Evolutionary conservation across 1,140 invertebrate genomes (phyloP).

Genomic region (Oedothorax gibbosus): DNA sequence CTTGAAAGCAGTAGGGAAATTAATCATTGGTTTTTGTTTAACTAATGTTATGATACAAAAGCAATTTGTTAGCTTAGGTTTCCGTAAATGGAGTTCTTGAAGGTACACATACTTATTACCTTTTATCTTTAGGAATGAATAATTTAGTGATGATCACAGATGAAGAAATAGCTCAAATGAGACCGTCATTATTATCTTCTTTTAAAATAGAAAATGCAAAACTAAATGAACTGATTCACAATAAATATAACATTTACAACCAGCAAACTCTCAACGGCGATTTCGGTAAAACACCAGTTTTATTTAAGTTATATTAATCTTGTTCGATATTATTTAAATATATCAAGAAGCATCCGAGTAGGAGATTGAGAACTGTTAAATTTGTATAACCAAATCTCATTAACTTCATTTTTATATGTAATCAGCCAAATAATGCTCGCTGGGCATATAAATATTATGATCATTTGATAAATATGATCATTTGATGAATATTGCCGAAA

Average conservation of each 20-base stretch:
- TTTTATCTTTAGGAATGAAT: not conserved
- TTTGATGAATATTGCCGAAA: constrained; percentile 32
- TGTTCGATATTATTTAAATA: no score
- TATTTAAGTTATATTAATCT: no score
- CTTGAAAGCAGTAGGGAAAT: constrained; percentile 70
- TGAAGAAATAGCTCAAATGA: not conserved
- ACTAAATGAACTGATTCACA: no score
- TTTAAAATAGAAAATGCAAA: no score
- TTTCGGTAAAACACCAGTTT: no score
- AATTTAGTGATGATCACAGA: not conserved
- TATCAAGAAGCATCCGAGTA: no score
- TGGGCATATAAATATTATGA: constrained; percentile 57
- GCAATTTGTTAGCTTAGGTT: not conserved
- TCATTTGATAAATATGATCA: constrained; percentile 44
- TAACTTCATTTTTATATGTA: not conserved
- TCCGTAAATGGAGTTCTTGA: not conserved
- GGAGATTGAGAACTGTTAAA: no score
- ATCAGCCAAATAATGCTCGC: not conserved
- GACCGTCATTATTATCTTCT: no score
- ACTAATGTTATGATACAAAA: not conserved
- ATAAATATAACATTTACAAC: no score
- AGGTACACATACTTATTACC: not conserved
- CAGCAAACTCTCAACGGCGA: no score
- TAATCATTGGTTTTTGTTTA: constrained; percentile 67
- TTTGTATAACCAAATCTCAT: no score